Percentiles rank a stretch among this genome's conserved stretches.
Conservation (phyloP, 2,888 invertebrate genomes). For the Erebia ligea region DNA sequence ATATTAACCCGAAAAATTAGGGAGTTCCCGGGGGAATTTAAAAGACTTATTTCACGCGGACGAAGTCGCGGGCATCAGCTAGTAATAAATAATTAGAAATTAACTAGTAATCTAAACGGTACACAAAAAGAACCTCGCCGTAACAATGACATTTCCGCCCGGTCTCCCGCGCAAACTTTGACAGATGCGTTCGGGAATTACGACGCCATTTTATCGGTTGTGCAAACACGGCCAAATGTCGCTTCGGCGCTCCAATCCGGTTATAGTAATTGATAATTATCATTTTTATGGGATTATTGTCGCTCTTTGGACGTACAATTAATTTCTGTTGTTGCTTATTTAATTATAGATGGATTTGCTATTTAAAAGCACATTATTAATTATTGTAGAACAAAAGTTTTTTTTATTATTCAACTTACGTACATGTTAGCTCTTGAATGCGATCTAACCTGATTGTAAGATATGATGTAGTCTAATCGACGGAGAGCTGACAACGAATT, state of each 20-base stretch:
- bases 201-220: constrained; percentile 62
- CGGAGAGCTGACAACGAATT: no score
- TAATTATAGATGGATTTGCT: not conserved
- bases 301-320: constrained; percentile 30
- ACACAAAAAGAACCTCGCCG: constrained; percentile 20
- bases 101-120: constrained; percentile 3
- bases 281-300: constrained; percentile 73
- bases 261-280: constrained; percentile 76
- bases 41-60: no score
- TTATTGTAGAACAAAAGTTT: no score
- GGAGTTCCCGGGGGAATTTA: no score
- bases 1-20: no score
- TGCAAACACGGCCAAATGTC: constrained; percentile 79
- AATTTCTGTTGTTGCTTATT: constrained; percentile 8
- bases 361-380: no score
- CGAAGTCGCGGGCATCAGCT: no score
- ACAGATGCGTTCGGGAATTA: constrained; percentile 65
- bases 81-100: not conserved
- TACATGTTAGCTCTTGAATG: no score
- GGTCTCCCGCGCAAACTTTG: constrained; percentile 43
- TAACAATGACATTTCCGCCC: constrained; percentile 13
- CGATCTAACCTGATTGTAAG: no score
- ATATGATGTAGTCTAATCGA: no score
- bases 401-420: no score
- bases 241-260: constrained; percentile 58